phyloP scores from a whole-genome alignment of 2,797 vertebrate genomes.

The Rhodeus uyekii region DNA sequence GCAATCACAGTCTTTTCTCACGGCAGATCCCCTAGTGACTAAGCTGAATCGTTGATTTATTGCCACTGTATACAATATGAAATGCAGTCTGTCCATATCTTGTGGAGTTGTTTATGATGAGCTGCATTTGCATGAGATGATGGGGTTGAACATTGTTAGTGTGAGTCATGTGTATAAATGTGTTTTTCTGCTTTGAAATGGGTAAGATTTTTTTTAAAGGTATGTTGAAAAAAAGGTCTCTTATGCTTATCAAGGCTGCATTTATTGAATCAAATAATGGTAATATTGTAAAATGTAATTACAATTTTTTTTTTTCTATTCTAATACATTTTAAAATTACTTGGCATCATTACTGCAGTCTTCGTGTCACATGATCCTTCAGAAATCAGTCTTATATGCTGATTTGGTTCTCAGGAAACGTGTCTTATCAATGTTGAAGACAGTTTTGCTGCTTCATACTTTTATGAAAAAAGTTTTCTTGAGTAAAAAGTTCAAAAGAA shows the following conservation, averaged over 20 bases:
- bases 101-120: background rate
- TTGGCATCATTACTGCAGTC: background rate
- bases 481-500: too few species aligned
- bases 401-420: background rate
- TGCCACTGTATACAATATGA: background rate
- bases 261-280: background rate
- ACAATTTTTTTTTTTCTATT: background rate
- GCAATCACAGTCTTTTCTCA: background rate
- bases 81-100: background rate
- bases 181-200: conserved; percentile 3
- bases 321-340: background rate
- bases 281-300: background rate
- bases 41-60: conserved; percentile 8
- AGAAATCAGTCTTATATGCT: background rate
- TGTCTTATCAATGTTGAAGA: background rate
- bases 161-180: background rate
- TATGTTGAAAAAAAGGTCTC: background rate
- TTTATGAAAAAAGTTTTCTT: background rate
- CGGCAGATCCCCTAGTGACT: conserved; percentile 11
- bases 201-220: background rate
- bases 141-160: background rate
- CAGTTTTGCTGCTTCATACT: background rate
- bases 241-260: background rate
- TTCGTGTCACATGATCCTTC: background rate
- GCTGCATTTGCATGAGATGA: background rate